phyloP scores from a whole-genome alignment of 2,113 vertebrate species.

The Prochilodus magdalenae region DNA sequence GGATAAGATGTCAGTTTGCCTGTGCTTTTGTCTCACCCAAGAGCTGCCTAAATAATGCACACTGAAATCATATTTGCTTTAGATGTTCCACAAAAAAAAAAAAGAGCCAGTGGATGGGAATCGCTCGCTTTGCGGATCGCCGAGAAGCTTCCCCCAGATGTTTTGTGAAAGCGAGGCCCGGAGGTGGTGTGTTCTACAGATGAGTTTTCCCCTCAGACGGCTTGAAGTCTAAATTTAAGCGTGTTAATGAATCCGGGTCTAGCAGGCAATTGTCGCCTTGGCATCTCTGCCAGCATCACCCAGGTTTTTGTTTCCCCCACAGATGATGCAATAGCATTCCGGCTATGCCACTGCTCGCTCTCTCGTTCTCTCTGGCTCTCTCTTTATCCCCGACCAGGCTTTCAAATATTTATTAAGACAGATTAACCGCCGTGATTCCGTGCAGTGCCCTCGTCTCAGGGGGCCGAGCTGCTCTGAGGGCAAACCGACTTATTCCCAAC shows the following conservation, averaged over 20 bases:
- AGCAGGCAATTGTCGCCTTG: constrained; percentile 14
- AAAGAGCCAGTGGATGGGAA: constrained; percentile 19
- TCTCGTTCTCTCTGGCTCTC: neutral
- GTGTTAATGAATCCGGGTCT: constrained; percentile 48
- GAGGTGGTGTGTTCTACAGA: constrained; percentile 32
- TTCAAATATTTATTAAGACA: constrained; percentile 9
- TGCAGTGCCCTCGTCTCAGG: neutral
- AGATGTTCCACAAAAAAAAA: constrained; percentile 48
- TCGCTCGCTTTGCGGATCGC: neutral
- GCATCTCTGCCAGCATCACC: neutral
- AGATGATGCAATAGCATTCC: neutral
- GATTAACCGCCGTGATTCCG: neutral
- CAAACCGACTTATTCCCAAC: neutral
- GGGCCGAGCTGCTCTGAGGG: neutral
- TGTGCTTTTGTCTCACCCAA: constrained; percentile 35
- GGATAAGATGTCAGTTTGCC: constrained; percentile 43
- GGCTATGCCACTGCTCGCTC: neutral
- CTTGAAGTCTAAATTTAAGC: constrained; percentile 51
- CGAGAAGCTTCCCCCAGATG: neutral
- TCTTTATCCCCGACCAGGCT: neutral
- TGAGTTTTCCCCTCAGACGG: constrained; percentile 13
- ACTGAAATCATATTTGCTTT: constrained; percentile 46
- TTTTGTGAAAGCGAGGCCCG: constrained; percentile 3
- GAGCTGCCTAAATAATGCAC: constrained; percentile 45
- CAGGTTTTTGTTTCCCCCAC: neutral